Base-by-base conservation (phyloP, 2,888 invertebrate genomes). In the Erynnis tages region DNA sequence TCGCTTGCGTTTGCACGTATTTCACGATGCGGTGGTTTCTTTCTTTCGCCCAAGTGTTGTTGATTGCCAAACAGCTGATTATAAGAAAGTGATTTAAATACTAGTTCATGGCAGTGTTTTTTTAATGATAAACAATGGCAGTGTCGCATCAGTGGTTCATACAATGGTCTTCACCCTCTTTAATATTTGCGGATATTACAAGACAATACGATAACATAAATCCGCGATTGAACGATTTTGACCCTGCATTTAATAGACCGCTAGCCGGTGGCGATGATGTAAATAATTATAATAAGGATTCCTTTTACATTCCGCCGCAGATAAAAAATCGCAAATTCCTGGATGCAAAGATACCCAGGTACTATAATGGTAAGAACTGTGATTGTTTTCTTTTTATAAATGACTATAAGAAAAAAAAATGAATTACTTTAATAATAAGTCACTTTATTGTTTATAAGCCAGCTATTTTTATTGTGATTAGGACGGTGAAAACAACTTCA, bases 111-210 rank as follows among this genome's bases (percentile, higher is more conserved):
- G 50, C 43, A 43, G 49, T 50, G 35, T 37, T 43, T 43, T 10
- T 38, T 38, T 48, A 8, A 6, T 0, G 8, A 17, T 14, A 30
- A 66, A 68, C 55, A 43, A 89, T 89, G 85, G 85, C 90, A 53
- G 79, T 87, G 60, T 85, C 88, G 54, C 84, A 88, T 67, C 89
- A 88, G 73, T 90, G 90, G 88, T 88, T 87, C 64, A 73, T 88
- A 55, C 85, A 89, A 66, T 90, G 90, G 90, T 75, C 84, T 8
- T 65, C 84, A 7, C 88, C 89, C 3, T 68, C 82, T 21, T 58
- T 76, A 62, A 53, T 85, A 29, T 71, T 83, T 30, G 63, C 82
- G 40, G 85, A 87, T 58, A 79, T 87, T 29, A 72, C 71, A 61
- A 76, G 67, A 54, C 74, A 72, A 40, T 83, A 77, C 57, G 67